Evolutionary conservation across 2,113 vertebrate species (phyloP).

Genomic region (Origma solitaria): DNA sequence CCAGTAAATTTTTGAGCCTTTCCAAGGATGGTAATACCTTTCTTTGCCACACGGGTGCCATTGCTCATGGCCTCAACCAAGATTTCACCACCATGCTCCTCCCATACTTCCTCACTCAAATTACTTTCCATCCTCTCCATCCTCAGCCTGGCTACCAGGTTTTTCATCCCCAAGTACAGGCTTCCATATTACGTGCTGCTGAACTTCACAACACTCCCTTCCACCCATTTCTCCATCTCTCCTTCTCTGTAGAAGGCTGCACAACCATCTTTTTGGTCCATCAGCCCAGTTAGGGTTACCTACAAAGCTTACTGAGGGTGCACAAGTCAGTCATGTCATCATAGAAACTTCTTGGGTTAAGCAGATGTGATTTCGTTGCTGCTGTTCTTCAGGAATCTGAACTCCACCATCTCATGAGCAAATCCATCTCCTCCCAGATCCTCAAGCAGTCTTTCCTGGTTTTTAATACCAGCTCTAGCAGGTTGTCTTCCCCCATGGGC

Average conservation of each 20-base stretch:
- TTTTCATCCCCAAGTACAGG: not conserved
- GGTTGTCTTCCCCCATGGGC: fast-evolving
- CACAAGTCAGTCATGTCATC: not conserved
- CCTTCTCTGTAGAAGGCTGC: not conserved
- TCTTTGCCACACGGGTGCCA: not conserved
- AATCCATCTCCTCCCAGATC: not conserved
- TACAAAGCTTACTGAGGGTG: not conserved
- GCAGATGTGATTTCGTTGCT: not conserved
- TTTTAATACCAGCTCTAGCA: not conserved
- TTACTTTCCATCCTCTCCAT: not conserved
- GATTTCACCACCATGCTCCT: not conserved
- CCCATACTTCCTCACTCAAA: not conserved
- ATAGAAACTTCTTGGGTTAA: not conserved
- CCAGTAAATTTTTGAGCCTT: not conserved
- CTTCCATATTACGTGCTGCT: not conserved
- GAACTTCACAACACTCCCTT: not conserved
- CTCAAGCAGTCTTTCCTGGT: not conserved
- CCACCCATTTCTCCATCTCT: not conserved
- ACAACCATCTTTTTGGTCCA: not conserved
- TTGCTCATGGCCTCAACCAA: not conserved
- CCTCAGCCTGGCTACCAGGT: not conserved
- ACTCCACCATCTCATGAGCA: not conserved
- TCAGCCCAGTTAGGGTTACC: not conserved
- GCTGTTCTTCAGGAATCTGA: not conserved
- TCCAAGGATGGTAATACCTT: not conserved